These are phyloP conservation scores for Halcyon senegalensis DNA, from an alignment of 2,113 vertebrate species.

Conservation along the genomic window DNA sequence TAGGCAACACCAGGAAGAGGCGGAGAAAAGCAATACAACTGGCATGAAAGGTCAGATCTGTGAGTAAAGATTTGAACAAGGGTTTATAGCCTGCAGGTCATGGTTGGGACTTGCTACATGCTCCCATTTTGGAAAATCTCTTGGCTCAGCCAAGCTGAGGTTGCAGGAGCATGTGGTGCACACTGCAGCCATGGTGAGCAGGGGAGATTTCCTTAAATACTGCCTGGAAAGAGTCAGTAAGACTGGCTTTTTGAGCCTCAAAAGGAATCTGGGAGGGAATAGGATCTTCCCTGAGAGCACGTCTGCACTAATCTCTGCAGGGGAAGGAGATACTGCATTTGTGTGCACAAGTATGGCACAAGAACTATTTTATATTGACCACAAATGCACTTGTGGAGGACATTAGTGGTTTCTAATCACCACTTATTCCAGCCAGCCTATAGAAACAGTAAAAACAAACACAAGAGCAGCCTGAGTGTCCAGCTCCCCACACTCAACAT, in stretches of 20 bases:
- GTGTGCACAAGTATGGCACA: background rate
- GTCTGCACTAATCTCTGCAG: background rate
- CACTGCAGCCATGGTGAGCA: background rate
- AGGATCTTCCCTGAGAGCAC: background rate
- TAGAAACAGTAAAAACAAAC: background rate
- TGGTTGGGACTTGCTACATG: background rate
- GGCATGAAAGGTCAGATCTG: background rate
- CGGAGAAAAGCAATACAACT: background rate
- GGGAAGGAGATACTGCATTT: background rate
- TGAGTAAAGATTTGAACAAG: background rate
- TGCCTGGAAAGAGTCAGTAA: background rate
- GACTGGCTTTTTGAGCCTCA: background rate
- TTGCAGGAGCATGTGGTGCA: background rate
- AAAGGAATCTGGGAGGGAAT: background rate
- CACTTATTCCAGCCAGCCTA: background rate
- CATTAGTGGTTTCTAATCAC: background rate
- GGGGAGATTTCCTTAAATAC: background rate
- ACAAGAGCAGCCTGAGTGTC: background rate
- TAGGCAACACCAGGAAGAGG: background rate
- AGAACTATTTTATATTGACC: background rate
- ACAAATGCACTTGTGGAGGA: background rate
- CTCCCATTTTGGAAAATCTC: background rate
- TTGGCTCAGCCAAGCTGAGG: background rate
- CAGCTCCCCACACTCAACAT: background rate
- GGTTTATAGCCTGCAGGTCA: background rate